Base-by-base conservation (phyloP, 2,113 vertebrate genomes). In the Amphilophus citrinellus region DNA sequence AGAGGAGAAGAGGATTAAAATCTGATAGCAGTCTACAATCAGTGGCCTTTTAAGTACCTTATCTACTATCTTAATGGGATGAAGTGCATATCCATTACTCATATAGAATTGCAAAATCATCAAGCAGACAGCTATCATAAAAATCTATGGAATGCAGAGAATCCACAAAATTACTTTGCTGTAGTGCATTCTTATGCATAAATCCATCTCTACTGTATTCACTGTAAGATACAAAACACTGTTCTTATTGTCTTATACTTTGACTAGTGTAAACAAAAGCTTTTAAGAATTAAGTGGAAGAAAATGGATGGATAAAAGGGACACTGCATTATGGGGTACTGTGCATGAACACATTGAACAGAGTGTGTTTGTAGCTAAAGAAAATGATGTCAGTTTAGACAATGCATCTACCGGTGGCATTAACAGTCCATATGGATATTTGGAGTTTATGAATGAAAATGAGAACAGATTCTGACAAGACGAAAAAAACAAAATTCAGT, bases 51-150 rank as follows among this genome's bases (percentile, higher is more conserved):
- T 87, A 90, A 91, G 87, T 83, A 76, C 85, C 79, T 91, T 92
- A 92, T 93, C 91, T 85, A 35, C 47, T 4, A 81, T 89, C 83
- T 90, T 92, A 93, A 92, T 91, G 84, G 90, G 84, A 92, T 58
- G 63, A 83, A 89, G 85, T 81, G 83, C 80, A 42, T 88, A 90
- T 90, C 90, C 85, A 88, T 90, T 91, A 91, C 88, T 90, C 85
- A 80, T 79, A 90, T 77, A 87, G 85, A 86, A 90, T 77, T 82
- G 77, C 20, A 4, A 83, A 79, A 50, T 84, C 87, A 86, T 94
- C 91, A 90, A 88, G 65, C 79, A 90, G 88, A 92, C 60, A 3
- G 77, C 80, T 80, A 87, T 85, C 77, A 63, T 73, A 57, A 57
- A 79, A 44, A 90, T 91, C 77, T 85, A 10, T 87, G 81, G 73